phyloP scores from a whole-genome alignment of 2,113 vertebrate genomes.

The Bujurquina vittata region DNA sequence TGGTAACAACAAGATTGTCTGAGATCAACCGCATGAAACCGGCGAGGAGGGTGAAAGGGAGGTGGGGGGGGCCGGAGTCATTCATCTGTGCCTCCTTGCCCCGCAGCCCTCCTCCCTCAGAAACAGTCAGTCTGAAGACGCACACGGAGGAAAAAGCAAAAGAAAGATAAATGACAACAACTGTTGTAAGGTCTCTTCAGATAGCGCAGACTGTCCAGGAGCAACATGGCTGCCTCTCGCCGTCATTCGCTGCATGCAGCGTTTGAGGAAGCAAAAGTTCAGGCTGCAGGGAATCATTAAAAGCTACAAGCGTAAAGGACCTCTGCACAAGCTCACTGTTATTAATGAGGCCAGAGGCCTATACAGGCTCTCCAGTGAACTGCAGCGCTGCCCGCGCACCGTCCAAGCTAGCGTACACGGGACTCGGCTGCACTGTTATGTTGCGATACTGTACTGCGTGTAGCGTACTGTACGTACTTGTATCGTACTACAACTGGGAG shows the following conservation, averaged over 20 bases:
- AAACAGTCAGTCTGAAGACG: conserved; percentile 4
- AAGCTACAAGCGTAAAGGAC: not conserved
- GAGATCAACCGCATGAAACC: conserved; percentile 47
- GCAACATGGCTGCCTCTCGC: not conserved
- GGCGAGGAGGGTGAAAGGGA: not conserved
- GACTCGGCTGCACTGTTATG: not conserved
- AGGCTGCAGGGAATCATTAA: not conserved
- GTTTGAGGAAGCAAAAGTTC: not conserved
- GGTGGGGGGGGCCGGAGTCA: conserved; percentile 12
- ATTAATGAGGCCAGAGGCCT: not conserved
- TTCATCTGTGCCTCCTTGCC: not conserved
- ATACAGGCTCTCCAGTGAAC: not conserved
- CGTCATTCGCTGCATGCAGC: not conserved
- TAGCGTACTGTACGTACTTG: accelerated
- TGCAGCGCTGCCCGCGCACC: accelerated
- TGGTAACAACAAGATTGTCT: conserved; percentile 53
- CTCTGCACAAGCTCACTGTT: not conserved
- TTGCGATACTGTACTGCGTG: not conserved
- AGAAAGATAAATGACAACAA: not conserved
- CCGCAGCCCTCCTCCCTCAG: not conserved
- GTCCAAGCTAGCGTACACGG: too few relatives aligned
- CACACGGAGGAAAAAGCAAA: not conserved
- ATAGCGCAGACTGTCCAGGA: not conserved
- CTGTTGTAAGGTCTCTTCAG: conserved; percentile 23
- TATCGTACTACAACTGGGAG: not conserved